Evolutionary conservation across 2,888 invertebrate genomes (phyloP).

Genomic region (Microctonus aethiopoides): DNA sequence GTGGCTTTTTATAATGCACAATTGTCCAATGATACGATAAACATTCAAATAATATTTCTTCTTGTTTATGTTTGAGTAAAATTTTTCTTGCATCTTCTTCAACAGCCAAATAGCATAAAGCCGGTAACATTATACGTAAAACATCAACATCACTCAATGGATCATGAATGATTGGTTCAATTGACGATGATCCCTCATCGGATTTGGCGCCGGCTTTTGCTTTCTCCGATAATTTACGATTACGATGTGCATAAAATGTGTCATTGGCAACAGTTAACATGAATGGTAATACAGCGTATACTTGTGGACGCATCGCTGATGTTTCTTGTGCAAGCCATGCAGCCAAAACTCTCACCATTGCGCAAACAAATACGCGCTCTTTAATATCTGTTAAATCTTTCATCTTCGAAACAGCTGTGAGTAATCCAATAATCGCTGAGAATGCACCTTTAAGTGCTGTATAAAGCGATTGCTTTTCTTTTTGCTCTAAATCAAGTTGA

Average conservation of each 20-base stretch:
- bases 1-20: constrained; percentile 86
- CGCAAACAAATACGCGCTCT: constrained; percentile 84
- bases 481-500: constrained; percentile 86
- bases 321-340: constrained; percentile 95
- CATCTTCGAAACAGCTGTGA: constrained; percentile 80
- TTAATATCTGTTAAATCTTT: constrained; percentile 75
- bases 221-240: constrained; percentile 77
- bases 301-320: constrained; percentile 85
- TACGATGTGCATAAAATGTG: constrained; percentile 80
- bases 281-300: constrained; percentile 84
- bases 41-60: constrained; percentile 83
- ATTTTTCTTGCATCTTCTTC: constrained; percentile 89
- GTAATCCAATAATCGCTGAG: constrained; percentile 80
- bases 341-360: constrained; percentile 84
- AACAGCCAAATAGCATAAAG: constrained; percentile 89
- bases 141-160: constrained; percentile 77
- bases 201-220: constrained; percentile 68
- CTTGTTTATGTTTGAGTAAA: constrained; percentile 81
- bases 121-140: constrained; percentile 85
- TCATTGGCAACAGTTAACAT: constrained; percentile 84
- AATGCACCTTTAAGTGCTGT: constrained; percentile 91
- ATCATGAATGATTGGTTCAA: constrained; percentile 62
- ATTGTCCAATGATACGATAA: constrained; percentile 88
- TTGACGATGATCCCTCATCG: constrained; percentile 55
- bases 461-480: constrained; percentile 91